Evolutionary conservation across 1,140 invertebrate species (phyloP).

Genomic region (Aphaenogaster ashmeadi): DNA sequence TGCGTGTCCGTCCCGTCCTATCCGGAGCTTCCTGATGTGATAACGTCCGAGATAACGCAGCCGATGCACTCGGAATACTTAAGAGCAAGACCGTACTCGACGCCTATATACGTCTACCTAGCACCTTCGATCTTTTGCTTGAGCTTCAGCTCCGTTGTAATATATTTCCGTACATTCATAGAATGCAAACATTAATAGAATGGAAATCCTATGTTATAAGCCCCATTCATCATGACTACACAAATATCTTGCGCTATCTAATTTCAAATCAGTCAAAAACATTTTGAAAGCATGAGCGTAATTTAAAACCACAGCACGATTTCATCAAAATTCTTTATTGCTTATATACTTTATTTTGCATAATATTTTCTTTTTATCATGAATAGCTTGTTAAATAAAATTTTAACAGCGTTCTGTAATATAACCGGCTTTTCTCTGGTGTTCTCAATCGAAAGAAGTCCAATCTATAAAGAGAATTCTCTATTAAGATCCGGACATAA

Average conservation of each 20-base stretch:
- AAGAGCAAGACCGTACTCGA: not conserved
- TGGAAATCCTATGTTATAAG: not conserved
- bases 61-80: slow-evolving; percentile 58
- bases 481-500: slow-evolving; percentile 27
- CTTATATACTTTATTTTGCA: not conserved
- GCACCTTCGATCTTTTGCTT: not conserved
- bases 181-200: not conserved
- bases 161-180: not conserved
- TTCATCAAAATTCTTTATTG: not conserved
- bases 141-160: not conserved
- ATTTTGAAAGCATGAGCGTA: not conserved
- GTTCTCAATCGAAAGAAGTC: not conserved
- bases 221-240: not conserved
- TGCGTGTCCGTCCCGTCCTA: slow-evolving; percentile 62
- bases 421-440: not conserved
- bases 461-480: slow-evolving; percentile 58
- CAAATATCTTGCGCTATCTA: not conserved
- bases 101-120: not conserved
- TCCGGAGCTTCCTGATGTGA: slow-evolving; percentile 59
- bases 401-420: not conserved
- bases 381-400: not conserved
- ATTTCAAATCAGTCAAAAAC: not conserved
- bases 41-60: slow-evolving; percentile 71
- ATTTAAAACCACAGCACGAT: not conserved
- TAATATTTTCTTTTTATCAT: slow-evolving; percentile 5